Evolutionary conservation across 2,888 invertebrate genomes (phyloP).

Genomic region (Peribatodes rhomboidaria): DNA sequence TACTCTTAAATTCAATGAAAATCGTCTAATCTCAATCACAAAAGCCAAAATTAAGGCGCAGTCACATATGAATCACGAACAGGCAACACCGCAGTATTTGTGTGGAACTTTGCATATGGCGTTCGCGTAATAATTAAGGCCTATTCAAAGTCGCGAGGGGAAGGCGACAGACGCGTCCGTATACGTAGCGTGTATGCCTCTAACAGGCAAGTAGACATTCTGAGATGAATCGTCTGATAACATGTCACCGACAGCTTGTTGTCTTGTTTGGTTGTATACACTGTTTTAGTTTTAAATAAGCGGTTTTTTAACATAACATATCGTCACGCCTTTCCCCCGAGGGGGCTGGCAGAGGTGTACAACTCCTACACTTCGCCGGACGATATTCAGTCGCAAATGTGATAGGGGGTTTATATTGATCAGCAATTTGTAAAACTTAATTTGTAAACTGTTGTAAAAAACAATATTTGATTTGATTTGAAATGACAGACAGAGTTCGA

Average conservation of each 20-base stretch:
- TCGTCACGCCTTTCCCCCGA: too few relatives aligned
- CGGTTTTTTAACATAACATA: too few relatives aligned
- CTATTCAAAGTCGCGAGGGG: slow-evolving; percentile 53
- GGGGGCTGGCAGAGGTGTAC: too few relatives aligned
- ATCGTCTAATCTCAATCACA: neutral
- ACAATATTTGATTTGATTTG: too few relatives aligned
- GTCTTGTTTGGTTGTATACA: neutral
- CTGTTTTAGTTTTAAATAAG: too few relatives aligned
- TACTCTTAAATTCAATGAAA: neutral
- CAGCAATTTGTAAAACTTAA: too few relatives aligned
- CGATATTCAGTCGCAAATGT: too few relatives aligned
- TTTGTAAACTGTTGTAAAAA: too few relatives aligned
- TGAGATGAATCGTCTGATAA: slow-evolving; percentile 20
- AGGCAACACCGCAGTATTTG: slow-evolving; percentile 22
- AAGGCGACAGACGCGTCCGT: slow-evolving; percentile 33
- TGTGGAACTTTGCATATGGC: slow-evolving; percentile 46
- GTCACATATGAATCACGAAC: slow-evolving; percentile 8
- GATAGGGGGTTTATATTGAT: too few relatives aligned
- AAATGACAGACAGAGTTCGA: too few relatives aligned
- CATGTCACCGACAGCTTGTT: neutral
- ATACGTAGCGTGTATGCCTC: slow-evolving; percentile 1
- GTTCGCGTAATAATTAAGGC: slow-evolving; percentile 55
- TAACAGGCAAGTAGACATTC: slow-evolving; percentile 12
- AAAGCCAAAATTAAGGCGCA: neutral
- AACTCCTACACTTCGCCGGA: too few relatives aligned